Conservation (phyloP, 1,140 invertebrate species). For the Caenorhabditis remanei region DNA sequence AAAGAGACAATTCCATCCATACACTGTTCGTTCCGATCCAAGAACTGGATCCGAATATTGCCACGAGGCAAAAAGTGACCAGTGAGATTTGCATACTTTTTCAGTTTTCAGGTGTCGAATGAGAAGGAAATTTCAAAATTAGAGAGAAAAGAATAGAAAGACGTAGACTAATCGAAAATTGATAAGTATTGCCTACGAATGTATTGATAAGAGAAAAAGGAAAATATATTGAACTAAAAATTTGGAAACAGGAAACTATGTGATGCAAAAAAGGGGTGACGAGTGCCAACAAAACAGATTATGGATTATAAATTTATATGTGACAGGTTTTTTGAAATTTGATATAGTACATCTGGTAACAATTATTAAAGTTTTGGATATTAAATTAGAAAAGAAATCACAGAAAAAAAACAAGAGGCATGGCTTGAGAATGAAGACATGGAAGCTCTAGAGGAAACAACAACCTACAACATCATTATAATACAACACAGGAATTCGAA, state of each 20-base stretch:
- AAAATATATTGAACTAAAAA: not conserved
- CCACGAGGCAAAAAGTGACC: slow-evolving; percentile 81
- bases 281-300: not conserved
- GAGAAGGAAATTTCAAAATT: not conserved
- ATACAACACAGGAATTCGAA: not conserved
- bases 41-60: slow-evolving; percentile 87
- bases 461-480: no score
- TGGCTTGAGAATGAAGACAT: not conserved
- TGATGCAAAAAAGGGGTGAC: not conserved
- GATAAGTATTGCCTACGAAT: not conserved
- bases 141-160: not conserved
- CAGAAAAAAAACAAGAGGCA: not conserved
- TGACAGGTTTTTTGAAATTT: not conserved
- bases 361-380: not conserved
- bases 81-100: slow-evolving; percentile 29
- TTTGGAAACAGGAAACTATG: not conserved
- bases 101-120: not conserved
- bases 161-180: slow-evolving; percentile 3
- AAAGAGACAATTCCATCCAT: slow-evolving; percentile 89
- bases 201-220: not conserved
- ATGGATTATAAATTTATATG: not conserved
- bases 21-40: slow-evolving; percentile 92
- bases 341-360: not conserved
- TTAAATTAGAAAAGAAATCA: not conserved
- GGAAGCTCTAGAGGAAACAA: not conserved